Evolutionary conservation across 1,140 invertebrate species (phyloP).

Genomic region (Drosophila malerkotliana): DNA sequence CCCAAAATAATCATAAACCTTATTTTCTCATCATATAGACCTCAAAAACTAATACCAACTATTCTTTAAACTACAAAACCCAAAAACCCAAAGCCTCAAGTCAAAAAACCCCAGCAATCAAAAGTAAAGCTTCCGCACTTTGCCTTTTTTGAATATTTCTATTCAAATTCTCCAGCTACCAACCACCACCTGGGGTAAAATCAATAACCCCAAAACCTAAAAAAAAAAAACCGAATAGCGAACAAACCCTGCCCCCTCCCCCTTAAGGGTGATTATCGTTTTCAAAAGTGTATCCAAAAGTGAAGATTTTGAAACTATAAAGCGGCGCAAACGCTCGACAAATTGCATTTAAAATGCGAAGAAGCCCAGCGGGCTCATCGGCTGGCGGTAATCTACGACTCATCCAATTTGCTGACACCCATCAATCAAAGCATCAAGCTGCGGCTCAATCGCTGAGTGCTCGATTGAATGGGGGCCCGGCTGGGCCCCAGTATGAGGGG

Average conservation of each 20-base stretch:
- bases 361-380: slow-evolving; percentile 41
- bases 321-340: slow-evolving; percentile 40
- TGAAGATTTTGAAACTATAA: slow-evolving; percentile 22
- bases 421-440: slow-evolving; percentile 77
- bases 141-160: not conserved
- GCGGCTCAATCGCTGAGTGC: slow-evolving; percentile 57
- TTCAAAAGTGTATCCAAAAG: not conserved
- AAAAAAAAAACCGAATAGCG: too few relatives aligned
- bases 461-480: slow-evolving; percentile 5
- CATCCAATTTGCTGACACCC: slow-evolving; percentile 74
- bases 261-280: slow-evolving; percentile 9
- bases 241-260: too few relatives aligned
- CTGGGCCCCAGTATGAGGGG: slow-evolving; percentile 1
- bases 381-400: slow-evolving; percentile 64
- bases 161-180: not conserved
- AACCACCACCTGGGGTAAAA: not conserved
- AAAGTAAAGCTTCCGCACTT: not conserved
- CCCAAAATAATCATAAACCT: too few relatives aligned
- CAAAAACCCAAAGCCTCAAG: too few relatives aligned
- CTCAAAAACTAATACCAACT: too few relatives aligned
- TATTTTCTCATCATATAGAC: too few relatives aligned
- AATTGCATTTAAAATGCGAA: slow-evolving; percentile 57
- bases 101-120: not conserved
- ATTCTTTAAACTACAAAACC: too few relatives aligned
- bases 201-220: not conserved